Conservation (phyloP, 2,888 invertebrate genomes). For the Mesochorus sp. region DNA sequence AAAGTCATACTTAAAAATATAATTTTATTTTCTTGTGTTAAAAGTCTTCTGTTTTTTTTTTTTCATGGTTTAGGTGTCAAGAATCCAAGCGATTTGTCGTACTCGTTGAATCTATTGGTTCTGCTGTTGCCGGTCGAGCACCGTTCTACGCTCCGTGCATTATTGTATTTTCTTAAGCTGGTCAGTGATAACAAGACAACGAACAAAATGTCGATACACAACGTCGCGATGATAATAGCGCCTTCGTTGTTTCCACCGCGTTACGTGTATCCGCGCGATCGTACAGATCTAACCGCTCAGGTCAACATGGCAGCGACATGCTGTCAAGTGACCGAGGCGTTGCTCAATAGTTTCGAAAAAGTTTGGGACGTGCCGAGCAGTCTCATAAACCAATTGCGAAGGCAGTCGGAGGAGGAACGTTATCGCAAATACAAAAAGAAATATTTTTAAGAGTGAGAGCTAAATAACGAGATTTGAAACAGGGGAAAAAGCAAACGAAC, state of each 20-base stretch:
- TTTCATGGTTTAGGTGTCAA: conserved; percentile 84
- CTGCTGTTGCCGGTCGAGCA: conserved; percentile 92
- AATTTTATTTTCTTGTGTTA: not conserved
- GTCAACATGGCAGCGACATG: conserved; percentile 94
- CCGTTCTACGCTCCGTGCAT: conserved; percentile 90
- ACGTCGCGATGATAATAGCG: conserved; percentile 97
- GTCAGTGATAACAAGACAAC: conserved; percentile 87
- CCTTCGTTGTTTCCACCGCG: conserved; percentile 95
- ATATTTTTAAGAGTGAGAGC: conserved; percentile 67
- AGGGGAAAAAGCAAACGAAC: not conserved
- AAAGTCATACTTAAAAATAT: too few relatives aligned
- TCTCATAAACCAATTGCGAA: conserved; percentile 86
- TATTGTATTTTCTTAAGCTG: conserved; percentile 90
- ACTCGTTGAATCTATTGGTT: conserved; percentile 88
- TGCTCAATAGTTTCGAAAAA: conserved; percentile 90
- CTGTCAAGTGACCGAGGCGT: conserved; percentile 91
- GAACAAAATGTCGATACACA: conserved; percentile 96
- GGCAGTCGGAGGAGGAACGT: conserved; percentile 82
- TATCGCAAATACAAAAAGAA: conserved; percentile 80
- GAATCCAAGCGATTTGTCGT: conserved; percentile 81
- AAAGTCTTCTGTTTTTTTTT: not conserved
- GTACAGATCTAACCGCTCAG: conserved; percentile 88
- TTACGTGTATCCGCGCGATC: conserved; percentile 85
- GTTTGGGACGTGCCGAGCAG: conserved; percentile 92
- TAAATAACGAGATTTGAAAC: not conserved